phyloP scores from a whole-genome alignment of 2,888 invertebrate genomes.

The Nipponacmea schrenckii region DNA sequence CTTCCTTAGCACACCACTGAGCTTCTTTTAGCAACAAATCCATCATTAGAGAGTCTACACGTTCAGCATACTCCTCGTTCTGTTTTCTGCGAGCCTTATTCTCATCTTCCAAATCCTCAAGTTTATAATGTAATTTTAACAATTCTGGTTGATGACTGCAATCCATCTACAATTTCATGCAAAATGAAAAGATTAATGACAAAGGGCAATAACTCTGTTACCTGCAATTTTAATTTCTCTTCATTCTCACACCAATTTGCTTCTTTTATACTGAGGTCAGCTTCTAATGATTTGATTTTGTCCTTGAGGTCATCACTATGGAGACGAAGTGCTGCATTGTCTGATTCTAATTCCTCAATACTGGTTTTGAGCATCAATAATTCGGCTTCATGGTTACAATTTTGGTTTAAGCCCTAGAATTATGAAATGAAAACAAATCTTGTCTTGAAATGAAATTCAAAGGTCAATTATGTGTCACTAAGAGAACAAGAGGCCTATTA shows the following conservation, averaged over 20 bases:
- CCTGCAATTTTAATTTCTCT: slow-evolving; percentile 57
- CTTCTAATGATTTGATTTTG: slow-evolving; percentile 44
- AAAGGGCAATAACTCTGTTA: slow-evolving; percentile 21
- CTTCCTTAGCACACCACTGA: slow-evolving; percentile 60
- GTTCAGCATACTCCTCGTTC: slow-evolving; percentile 48
- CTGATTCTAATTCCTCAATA: slow-evolving; percentile 46
- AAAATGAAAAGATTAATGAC: background rate
- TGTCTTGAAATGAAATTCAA: background rate
- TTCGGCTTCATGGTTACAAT: slow-evolving; percentile 49
- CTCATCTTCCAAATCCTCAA: slow-evolving; percentile 50
- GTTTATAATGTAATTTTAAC: slow-evolving; percentile 33
- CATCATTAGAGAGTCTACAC: slow-evolving; percentile 44
- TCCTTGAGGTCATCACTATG: slow-evolving; percentile 51
- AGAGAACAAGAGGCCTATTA: background rate
- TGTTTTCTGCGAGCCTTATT: slow-evolving; percentile 48
- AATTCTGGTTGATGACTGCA: slow-evolving; percentile 48
- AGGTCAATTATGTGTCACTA: background rate
- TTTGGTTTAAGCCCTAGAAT: slow-evolving; percentile 19
- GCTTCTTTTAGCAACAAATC: slow-evolving; percentile 62
- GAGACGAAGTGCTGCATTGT: slow-evolving; percentile 48
- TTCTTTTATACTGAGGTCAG: slow-evolving; percentile 60
- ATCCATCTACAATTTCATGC: slow-evolving; percentile 9
- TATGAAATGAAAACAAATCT: background rate
- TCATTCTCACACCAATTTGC: slow-evolving; percentile 61
- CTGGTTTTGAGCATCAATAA: slow-evolving; percentile 37